Evolutionary conservation across 2,888 invertebrate species (phyloP), one percentile per base, ranked within the genome.

Genomic region (Caenorhabditis sp.): DNA sequence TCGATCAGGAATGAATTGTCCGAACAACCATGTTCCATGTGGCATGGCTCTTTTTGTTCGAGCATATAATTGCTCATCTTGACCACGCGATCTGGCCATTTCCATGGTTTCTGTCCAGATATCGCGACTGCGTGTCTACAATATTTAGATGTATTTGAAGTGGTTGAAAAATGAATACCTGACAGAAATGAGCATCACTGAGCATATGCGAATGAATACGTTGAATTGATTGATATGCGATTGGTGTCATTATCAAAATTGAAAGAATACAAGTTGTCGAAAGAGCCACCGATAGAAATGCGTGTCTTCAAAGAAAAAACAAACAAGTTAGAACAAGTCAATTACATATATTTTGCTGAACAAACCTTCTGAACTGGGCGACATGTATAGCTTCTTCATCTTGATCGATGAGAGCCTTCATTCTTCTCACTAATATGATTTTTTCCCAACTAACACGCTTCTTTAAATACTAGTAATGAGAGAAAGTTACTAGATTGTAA

Each of bases 201-300:
- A 81, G 73, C 50, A 86, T 69, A 63, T 79, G 73, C 31, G 79
- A 76, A 43, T 87, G 87, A 26, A 87, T 78, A 58, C 80, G 74
- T 65, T 87, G 87, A 43, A 87, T 77, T 69, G 84, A 83, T 67
- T 85, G 87, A 79, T 86, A 87, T 51, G 83, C 80, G 23, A 87
- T 69, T 8, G 87, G 87, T 65, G 87, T 69, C 14, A 86, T 62
- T 26, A 87, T 73, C 24, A 87, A 81, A 59, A 84, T 86, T 17
- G 81, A 78, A 54, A 87, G 67, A 77, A 87, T 83, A 26, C 86
- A 85, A 49, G 84, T 82, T 12, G 87, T 87, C 24, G 86, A 86
- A 26, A 87, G 66, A 8, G 84, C 83, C 23, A 87, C 86, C 0
- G 87, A 81, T 19, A 83, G 66, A 70, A 87, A 87, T 19, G 86